phyloP scores from a whole-genome alignment of 2,113 vertebrate genomes.

The Tachysurus vachellii region DNA sequence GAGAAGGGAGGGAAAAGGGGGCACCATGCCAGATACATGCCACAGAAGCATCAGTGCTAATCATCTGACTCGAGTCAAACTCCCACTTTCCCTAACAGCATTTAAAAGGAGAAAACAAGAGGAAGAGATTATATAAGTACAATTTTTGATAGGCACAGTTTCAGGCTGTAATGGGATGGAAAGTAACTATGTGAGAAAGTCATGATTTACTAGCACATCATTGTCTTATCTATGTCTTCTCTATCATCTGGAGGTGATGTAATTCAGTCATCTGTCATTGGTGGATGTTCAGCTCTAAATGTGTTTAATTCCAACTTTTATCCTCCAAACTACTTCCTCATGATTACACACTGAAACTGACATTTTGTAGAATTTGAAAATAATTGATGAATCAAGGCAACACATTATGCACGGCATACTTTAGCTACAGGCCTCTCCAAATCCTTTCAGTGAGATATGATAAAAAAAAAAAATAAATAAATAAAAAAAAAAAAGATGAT shows the following conservation, averaged over 20 bases:
- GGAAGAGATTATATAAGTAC: slow-evolving; percentile 4
- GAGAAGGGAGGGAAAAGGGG: slow-evolving; percentile 1
- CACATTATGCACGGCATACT: not conserved
- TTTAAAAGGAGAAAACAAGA: not conserved
- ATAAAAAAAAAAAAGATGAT: slow-evolving; percentile 52
- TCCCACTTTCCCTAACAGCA: slow-evolving; percentile 11
- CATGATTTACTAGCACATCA: slow-evolving; percentile 33
- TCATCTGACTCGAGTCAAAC: not conserved
- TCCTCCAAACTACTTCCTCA: not conserved
- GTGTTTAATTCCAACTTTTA: not conserved
- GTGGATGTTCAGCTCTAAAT: slow-evolving; percentile 35
- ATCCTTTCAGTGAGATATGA: not conserved
- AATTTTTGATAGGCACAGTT: not conserved
- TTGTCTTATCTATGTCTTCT: slow-evolving; percentile 28
- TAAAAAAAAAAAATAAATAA: slow-evolving; percentile 35
- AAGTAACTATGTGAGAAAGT: not conserved
- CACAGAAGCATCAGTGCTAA: slow-evolving; percentile 30
- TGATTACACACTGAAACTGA: slow-evolving; percentile 3
- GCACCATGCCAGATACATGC: slow-evolving; percentile 26
- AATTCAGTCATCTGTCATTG: slow-evolving; percentile 36
- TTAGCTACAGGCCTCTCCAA: not conserved
- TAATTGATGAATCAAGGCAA: slow-evolving; percentile 40
- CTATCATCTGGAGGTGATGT: slow-evolving; percentile 29
- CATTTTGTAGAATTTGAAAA: slow-evolving; percentile 13
- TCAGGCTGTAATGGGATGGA: not conserved